Conservation (phyloP, 2,797 vertebrate genomes). For the Silurus lanzhouensis region DNA sequence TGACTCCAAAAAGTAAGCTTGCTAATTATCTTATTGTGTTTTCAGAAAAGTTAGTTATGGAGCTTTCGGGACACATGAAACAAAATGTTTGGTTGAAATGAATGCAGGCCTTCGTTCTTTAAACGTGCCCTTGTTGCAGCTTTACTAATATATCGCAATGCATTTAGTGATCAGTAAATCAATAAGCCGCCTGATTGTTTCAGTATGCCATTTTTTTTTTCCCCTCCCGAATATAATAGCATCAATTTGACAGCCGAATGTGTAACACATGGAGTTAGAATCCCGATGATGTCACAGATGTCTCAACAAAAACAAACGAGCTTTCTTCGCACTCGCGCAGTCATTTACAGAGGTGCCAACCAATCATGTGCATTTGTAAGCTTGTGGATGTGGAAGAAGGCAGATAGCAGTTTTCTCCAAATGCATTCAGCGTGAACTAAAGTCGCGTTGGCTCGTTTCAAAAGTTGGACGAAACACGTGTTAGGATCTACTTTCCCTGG, state of each 20-base stretch:
- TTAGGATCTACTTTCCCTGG: neutral
- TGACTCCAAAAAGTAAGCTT: slow-evolving; percentile 86
- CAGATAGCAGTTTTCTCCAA: neutral
- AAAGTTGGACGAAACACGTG: neutral
- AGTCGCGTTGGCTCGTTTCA: neutral
- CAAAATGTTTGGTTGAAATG: neutral
- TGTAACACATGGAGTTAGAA: neutral
- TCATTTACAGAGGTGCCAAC: neutral
- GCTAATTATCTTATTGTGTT: neutral
- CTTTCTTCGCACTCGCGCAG: neutral
- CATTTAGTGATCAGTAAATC: neutral
- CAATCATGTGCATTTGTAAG: neutral
- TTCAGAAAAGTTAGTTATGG: too few species aligned
- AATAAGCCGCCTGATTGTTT: neutral
- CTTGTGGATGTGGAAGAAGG: neutral
- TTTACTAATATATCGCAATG: neutral
- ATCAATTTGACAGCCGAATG: neutral
- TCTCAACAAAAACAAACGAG: neutral
- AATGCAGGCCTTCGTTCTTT: neutral
- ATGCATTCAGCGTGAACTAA: neutral
- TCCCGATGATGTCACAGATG: neutral
- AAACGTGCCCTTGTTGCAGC: neutral
- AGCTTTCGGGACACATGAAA: neutral
- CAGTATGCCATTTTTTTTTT: neutral
- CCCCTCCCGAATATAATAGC: too few species aligned